These are phyloP conservation scores for Eufriesea mexicana DNA, from an alignment of 1,140 invertebrate genomes.

Conservation along the genomic window DNA sequence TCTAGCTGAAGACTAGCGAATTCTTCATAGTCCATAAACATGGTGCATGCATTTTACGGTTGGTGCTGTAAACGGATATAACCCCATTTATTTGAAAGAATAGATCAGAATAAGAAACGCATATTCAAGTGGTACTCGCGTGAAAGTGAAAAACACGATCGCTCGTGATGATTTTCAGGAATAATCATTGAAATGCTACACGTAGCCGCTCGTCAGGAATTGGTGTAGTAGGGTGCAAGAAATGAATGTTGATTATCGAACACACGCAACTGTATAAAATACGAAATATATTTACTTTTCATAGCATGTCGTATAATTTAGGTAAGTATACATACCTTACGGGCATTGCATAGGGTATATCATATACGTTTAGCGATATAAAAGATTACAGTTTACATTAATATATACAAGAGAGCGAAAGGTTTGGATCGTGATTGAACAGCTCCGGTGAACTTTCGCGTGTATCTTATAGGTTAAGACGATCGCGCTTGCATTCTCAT, in stretches of 20 bases:
- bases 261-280: slow-evolving; percentile 73
- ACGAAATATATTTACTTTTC: slow-evolving; percentile 80
- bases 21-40: slow-evolving; percentile 67
- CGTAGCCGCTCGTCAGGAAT: not conserved
- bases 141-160: slow-evolving; percentile 18
- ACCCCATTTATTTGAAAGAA: slow-evolving; percentile 28
- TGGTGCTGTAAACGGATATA: not conserved
- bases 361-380: slow-evolving; percentile 77
- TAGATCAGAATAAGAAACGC: slow-evolving; percentile 29
- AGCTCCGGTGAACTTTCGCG: slow-evolving; percentile 26
- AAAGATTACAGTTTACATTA: slow-evolving; percentile 72
- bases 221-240: not conserved
- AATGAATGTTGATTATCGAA: not conserved
- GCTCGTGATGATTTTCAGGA: slow-evolving; percentile 7
- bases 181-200: not conserved
- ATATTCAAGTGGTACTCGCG: not conserved
- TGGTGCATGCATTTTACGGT: slow-evolving; percentile 8
- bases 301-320: slow-evolving; percentile 78
- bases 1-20: slow-evolving; percentile 75
- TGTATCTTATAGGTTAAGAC: slow-evolving; percentile 55
- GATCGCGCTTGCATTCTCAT: slow-evolving; percentile 56
- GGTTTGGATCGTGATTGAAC: slow-evolving; percentile 25
- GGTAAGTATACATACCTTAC: slow-evolving; percentile 76
- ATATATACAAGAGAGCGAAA: slow-evolving; percentile 59
- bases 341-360: slow-evolving; percentile 73